Evolutionary conservation across 2,113 vertebrate species (phyloP).

Genomic region (Pogona vitticeps): DNA sequence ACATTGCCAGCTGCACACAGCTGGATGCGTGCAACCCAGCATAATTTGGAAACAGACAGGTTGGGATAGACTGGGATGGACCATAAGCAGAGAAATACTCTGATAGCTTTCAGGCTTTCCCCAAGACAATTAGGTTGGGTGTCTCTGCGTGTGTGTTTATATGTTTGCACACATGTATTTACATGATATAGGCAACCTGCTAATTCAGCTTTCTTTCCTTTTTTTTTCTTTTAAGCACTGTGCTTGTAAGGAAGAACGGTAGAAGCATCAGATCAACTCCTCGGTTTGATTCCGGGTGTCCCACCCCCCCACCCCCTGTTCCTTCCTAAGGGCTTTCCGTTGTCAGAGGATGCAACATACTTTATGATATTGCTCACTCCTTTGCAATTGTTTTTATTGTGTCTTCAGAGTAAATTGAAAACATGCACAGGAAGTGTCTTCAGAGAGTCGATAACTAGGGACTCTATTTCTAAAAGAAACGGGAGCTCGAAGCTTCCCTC

Average conservation of each 20-base stretch:
- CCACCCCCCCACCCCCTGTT: background rate
- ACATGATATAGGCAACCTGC: no score
- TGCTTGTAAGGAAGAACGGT: background rate
- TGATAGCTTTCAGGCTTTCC: background rate
- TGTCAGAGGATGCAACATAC: slow-evolving; percentile 30
- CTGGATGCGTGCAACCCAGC: no score
- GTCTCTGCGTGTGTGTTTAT: no score
- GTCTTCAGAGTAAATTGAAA: slow-evolving; percentile 59
- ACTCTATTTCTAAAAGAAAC: slow-evolving; percentile 62
- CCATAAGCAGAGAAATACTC: background rate
- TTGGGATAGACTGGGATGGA: background rate
- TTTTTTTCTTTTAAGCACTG: background rate
- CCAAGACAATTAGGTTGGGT: background rate
- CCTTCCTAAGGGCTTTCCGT: slow-evolving; percentile 1
- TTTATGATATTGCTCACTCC: slow-evolving; percentile 21
- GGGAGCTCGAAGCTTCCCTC: slow-evolving; percentile 37
- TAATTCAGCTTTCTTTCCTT: background rate
- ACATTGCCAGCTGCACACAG: no score
- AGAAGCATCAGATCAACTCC: background rate
- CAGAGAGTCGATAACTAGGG: slow-evolving; percentile 65
- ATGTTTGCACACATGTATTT: no score
- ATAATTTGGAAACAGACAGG: no score
- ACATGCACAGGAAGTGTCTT: slow-evolving; percentile 64
- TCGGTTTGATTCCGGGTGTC: no score
- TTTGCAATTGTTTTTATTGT: slow-evolving; percentile 43